Conservation (phyloP, 2,797 vertebrate genomes). For the Nasua narica region DNA sequence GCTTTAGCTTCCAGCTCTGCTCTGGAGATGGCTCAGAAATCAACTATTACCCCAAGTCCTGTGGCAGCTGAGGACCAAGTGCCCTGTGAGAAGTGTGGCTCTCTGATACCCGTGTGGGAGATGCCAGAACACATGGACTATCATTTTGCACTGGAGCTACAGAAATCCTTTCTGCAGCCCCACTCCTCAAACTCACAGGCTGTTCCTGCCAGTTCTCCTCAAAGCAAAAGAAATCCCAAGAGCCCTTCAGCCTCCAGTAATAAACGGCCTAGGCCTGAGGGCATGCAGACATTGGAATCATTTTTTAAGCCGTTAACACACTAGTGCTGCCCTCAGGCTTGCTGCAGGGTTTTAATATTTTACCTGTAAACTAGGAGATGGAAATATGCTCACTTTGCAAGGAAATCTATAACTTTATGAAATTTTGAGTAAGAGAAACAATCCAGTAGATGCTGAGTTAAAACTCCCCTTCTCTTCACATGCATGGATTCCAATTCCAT, state of each 20-base stretch:
- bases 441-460: neutral
- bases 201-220: conserved; percentile 69
- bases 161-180: conserved; percentile 87
- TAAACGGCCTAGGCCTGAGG: conserved; percentile 86
- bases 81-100: conserved; percentile 90
- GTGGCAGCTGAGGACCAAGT: conserved; percentile 83
- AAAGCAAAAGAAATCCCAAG: conserved; percentile 87
- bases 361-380: conserved; percentile 1
- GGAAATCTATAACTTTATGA: neutral
- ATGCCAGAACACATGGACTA: conserved; percentile 95
- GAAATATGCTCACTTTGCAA: conserved; percentile 19
- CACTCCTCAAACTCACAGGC: neutral
- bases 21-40: neutral
- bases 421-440: conserved; percentile 34
- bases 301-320: conserved; percentile 90
- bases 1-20: neutral
- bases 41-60: conserved; percentile 10
- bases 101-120: conserved; percentile 90
- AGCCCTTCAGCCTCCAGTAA: conserved; percentile 81
- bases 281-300: conserved; percentile 87
- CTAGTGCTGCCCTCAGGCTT: conserved; percentile 64
- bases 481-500: conserved; percentile 6
- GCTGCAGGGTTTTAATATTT: conserved; percentile 26
- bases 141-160: conserved; percentile 95
- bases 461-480: neutral